Base-by-base conservation (phyloP, 2,888 invertebrate species). In the Clepsis dumicolana region DNA sequence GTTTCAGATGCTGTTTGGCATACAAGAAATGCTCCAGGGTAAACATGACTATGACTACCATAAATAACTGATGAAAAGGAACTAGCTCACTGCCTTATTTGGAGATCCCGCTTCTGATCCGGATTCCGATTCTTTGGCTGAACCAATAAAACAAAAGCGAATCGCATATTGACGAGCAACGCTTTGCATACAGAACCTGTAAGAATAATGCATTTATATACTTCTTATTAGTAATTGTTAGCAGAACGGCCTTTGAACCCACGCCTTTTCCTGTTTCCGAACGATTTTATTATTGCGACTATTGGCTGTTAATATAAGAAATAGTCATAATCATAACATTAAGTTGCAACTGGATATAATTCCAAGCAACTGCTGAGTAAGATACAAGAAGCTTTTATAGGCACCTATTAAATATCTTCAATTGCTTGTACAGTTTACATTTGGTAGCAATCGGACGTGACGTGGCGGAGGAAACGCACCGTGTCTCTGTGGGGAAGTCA, bases 381-480 rank as follows among this genome's bases (percentile, higher is more conserved):
- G n/a, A n/a, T 44, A 44, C 44, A 18, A 18, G 8, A 18, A 48
- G 21, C 3, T 21, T 21, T 12, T 1, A 21, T 21, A 48, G 21
- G 12, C 48, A 48, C 8, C 21, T 48, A 21, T 48, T 48, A 21
- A 3, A n/a, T 25, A n/a, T 52, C 4, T 21, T 52, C 52, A 35
- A 35, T 56, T 35, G 35, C 18, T 44, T 18, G 44, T 44, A 44
- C 21, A 32, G 24, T 35, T 56, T 68, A 68, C 68, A 64, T 63
- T 68, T 38, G 61, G 44, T 38, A 32, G 59, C 70, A 73, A 75
- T 84, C 79, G 89, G 88, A 89, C 84, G 81, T 91, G 91, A 90
- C 89, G 87, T 88, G 89, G 62, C 71, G 74, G 75, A 87, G 90
- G 91, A 90, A 91, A 85, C 85, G 84, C 83, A 80, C 81, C 83